Percentiles rank a stretch among this genome's conserved stretches.
Evolutionary conservation across 1,140 invertebrate genomes (phyloP).

Genomic region (Thalassaphorura encarpata): DNA sequence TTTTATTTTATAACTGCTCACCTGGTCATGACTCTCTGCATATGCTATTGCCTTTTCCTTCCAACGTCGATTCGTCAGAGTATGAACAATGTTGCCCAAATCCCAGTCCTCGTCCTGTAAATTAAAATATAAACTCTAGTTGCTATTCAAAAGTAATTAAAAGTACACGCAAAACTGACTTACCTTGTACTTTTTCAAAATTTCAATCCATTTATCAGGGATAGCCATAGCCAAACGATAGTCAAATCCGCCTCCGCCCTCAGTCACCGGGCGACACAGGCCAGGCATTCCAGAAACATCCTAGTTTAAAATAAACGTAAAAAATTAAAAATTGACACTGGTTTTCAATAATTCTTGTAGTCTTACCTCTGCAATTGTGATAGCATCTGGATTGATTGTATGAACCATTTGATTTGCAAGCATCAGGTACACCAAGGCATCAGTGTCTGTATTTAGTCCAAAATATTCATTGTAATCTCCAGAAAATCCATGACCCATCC

Average conservation of each 20-base stretch:
- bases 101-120: slow-evolving; percentile 88
- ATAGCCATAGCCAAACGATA: slow-evolving; percentile 97
- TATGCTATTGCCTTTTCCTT: slow-evolving; percentile 94
- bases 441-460: slow-evolving; percentile 91
- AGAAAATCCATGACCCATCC: slow-evolving; percentile 81
- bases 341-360: not conserved
- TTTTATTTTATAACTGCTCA: slow-evolving; percentile 33
- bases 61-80: slow-evolving; percentile 89
- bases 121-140: not conserved
- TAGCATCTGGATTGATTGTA: slow-evolving; percentile 63
- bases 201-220: slow-evolving; percentile 98
- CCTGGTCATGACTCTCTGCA: slow-evolving; percentile 94
- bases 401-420: slow-evolving; percentile 91
- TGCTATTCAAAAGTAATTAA: not conserved
- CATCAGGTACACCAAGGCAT: slow-evolving; percentile 90
- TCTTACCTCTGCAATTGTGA: slow-evolving; percentile 87
- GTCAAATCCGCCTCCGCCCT: slow-evolving; percentile 94
- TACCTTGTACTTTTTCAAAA: slow-evolving; percentile 55
- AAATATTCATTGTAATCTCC: slow-evolving; percentile 97
- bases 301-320: slow-evolving; percentile 37
- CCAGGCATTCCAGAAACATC: slow-evolving; percentile 99
- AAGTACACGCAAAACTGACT: not conserved
- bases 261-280: slow-evolving; percentile 77
- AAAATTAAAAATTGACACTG: slow-evolving; percentile 4
- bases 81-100: slow-evolving; percentile 83